phyloP scores from a whole-genome alignment of 2,113 vertebrate genomes.

The Tiliqua scincoides region DNA sequence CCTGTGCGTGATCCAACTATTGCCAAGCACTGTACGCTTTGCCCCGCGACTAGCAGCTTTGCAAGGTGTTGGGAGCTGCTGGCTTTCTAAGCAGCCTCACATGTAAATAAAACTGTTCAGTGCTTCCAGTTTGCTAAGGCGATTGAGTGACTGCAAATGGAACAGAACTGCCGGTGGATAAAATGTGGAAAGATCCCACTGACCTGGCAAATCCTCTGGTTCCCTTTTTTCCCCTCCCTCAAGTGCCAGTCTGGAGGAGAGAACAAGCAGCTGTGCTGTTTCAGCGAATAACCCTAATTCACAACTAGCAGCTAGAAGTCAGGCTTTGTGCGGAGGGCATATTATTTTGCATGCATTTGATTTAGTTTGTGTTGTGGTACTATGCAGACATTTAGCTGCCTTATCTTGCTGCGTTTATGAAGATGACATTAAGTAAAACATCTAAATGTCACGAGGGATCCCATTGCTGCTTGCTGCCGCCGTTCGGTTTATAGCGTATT shows the following conservation, averaged over 20 bases:
- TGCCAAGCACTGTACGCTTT: slow-evolving; percentile 53
- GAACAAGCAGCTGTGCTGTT: slow-evolving; percentile 66
- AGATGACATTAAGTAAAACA: slow-evolving; percentile 58
- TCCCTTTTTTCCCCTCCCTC: slow-evolving; percentile 33
- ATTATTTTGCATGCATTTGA: slow-evolving; percentile 54
- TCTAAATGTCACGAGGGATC: slow-evolving; percentile 41
- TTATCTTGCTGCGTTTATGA: slow-evolving; percentile 14
- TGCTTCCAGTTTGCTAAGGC: slow-evolving; percentile 45
- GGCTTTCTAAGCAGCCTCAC: slow-evolving; percentile 15
- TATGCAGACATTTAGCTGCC: slow-evolving; percentile 55
- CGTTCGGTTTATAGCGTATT: neutral
- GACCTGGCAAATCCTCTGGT: slow-evolving; percentile 67
- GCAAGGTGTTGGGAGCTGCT: slow-evolving; percentile 15
- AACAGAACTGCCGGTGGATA: slow-evolving; percentile 62
- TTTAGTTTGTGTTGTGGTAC: slow-evolving; percentile 39
- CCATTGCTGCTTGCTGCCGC: neutral
- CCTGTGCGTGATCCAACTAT: slow-evolving; percentile 41
- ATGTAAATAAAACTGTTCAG: slow-evolving; percentile 56
- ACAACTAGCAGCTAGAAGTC: slow-evolving; percentile 66
- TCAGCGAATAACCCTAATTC: slow-evolving; percentile 70
- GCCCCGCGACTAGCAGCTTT: slow-evolving; percentile 47
- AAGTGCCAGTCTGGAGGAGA: slow-evolving; percentile 65
- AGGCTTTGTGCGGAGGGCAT: slow-evolving; percentile 42
- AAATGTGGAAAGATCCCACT: slow-evolving; percentile 68
- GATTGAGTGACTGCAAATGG: slow-evolving; percentile 52